phyloP scores from a whole-genome alignment of 2,797 vertebrate genomes.

The Typhlichthys eigenmanni region DNA sequence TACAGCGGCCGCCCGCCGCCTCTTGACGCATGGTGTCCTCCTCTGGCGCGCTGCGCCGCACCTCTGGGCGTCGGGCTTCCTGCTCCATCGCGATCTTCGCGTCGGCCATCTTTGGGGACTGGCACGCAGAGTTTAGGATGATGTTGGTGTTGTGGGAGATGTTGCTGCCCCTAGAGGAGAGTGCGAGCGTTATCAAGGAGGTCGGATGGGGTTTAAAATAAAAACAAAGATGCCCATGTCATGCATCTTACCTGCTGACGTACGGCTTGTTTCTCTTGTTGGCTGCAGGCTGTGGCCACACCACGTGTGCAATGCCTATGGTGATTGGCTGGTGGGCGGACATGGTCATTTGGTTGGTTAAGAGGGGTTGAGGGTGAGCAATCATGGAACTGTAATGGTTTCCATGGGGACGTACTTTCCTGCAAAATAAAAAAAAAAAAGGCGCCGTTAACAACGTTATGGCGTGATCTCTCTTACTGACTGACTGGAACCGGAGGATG shows the following conservation, averaged over 20 bases:
- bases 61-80: slow-evolving; percentile 76
- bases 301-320: slow-evolving; percentile 96
- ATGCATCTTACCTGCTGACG: slow-evolving; percentile 85
- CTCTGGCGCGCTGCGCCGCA: slow-evolving; percentile 76
- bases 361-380: slow-evolving; percentile 90
- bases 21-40: slow-evolving; percentile 61
- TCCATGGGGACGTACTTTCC: slow-evolving; percentile 93
- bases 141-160: slow-evolving; percentile 84
- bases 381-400: slow-evolving; percentile 94
- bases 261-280: slow-evolving; percentile 92
- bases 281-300: slow-evolving; percentile 94
- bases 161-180: slow-evolving; percentile 77
- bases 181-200: slow-evolving; percentile 5
- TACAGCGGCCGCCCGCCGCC: slow-evolving; percentile 76
- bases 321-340: slow-evolving; percentile 95
- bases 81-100: slow-evolving; percentile 82
- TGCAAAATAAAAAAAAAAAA: slow-evolving; percentile 69
- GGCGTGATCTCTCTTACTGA: slow-evolving; percentile 21
- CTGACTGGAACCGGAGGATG: slow-evolving; percentile 49
- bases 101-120: slow-evolving; percentile 91
- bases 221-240: too few species aligned
- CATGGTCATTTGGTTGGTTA: slow-evolving; percentile 96
- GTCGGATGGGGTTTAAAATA: background rate
- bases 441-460: slow-evolving; percentile 56
- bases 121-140: slow-evolving; percentile 85